phyloP scores from a whole-genome alignment of 1,140 invertebrate species.

The Pararge aegeria region DNA sequence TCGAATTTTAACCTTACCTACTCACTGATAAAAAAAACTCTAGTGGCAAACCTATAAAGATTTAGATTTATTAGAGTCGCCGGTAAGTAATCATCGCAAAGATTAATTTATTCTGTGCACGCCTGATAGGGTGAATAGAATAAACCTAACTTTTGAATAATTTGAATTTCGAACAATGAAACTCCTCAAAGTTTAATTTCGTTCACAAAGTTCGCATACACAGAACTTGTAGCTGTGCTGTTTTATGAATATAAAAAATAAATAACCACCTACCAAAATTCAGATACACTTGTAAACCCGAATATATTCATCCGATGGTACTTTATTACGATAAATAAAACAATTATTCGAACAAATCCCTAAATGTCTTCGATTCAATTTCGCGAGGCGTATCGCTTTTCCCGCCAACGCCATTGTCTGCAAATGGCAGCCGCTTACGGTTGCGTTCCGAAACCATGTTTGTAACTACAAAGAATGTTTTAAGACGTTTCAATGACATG shows the following conservation, averaged over 20 bases:
- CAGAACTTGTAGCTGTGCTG: too few relatives aligned
- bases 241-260: background rate
- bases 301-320: constrained; percentile 10
- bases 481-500: constrained; percentile 61
- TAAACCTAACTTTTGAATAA: too few relatives aligned
- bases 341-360: constrained; percentile 57
- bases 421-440: constrained; percentile 69
- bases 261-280: background rate
- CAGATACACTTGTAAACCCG: constrained; percentile 10
- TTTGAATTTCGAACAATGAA: too few relatives aligned
- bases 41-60: too few relatives aligned
- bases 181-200: too few relatives aligned
- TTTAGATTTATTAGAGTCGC: too few relatives aligned
- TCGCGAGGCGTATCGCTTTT: constrained; percentile 47
- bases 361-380: constrained; percentile 48
- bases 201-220: too few relatives aligned
- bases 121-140: too few relatives aligned
- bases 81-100: too few relatives aligned
- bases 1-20: too few relatives aligned
- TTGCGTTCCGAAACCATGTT: constrained; percentile 68
- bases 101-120: too few relatives aligned
- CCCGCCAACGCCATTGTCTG: constrained; percentile 71
- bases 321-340: constrained; percentile 42
- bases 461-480: constrained; percentile 61
- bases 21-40: too few relatives aligned